Evolutionary conservation across 2,888 invertebrate species (phyloP), one percentile per base, ranked within the genome.

Genomic region (Leptura quadrifasciata): DNA sequence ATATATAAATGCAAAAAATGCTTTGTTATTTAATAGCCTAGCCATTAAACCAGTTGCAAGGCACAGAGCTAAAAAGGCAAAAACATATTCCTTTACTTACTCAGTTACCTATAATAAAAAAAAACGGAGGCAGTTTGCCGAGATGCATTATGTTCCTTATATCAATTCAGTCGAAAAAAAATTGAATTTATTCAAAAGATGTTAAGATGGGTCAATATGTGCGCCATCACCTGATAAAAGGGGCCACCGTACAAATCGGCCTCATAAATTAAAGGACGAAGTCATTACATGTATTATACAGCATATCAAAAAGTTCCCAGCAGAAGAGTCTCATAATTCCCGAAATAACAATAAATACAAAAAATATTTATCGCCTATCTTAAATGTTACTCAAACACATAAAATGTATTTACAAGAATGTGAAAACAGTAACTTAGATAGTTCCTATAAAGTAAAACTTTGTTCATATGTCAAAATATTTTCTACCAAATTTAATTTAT

Each of bases 391-490:
- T 3, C 20, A 21, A 57, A 47, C 70, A 1, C 63, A 75, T 52
- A 21, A 71, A 12, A 20, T 75, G 4, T 71, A 71, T 18, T 60
- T 75, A 35, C 6, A 70, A 12, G 8, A 67, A 20, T 75, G 65
- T 47, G 18, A 68, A 65, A 52, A 24, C 58, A 52, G 24, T 24
- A 68, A 74, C 24, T n/a, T 74, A 10, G 68, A 74, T 27, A 52
- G 52, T 27, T 31, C 17, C 24, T 74, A 60, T 31, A 52, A 52
- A 27, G 73, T 68, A 12, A 71, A 65, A 8, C n/a, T 57, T 58
- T 71, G 54, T 27, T 54, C 65, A 12, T 71, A 75, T 24, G 12
- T 57, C 9, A 64, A 75, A 31, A 71, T 65, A 27, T 71, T 75
- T 65, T 64, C 57, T 83, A 58, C 24, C 24, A 24, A 24, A 24